Evolutionary conservation across 2,797 vertebrate genomes (phyloP).

Genomic region (Tragelaphus eurycerus): DNA sequence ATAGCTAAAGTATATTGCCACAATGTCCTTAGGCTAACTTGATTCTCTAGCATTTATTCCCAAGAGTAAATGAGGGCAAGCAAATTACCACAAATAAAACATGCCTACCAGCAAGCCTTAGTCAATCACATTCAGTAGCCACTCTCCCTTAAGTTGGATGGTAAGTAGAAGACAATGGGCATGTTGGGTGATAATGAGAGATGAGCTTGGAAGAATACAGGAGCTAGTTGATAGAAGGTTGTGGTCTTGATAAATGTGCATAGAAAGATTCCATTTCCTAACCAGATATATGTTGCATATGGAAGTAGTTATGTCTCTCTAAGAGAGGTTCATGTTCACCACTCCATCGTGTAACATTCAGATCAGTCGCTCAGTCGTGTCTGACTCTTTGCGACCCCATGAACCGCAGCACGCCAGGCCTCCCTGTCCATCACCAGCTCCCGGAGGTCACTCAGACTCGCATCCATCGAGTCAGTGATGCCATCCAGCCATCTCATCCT

Average conservation of each 20-base stretch:
- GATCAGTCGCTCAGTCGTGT: too few species aligned
- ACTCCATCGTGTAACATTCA: slow-evolving; percentile 10
- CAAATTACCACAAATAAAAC: not conserved
- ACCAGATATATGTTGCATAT: slow-evolving; percentile 63
- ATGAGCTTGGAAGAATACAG: slow-evolving; percentile 35
- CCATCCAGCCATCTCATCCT: too few species aligned
- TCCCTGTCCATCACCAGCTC: too few species aligned
- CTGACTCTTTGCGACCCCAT: too few species aligned
- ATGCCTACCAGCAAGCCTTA: not conserved
- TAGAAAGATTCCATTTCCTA: slow-evolving; percentile 47
- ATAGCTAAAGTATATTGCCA: not conserved
- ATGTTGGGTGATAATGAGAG: slow-evolving; percentile 27
- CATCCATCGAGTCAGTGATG: too few species aligned
- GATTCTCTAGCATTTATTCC: not conserved
- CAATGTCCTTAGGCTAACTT: not conserved
- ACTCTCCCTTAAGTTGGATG: not conserved
- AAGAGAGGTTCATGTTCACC: slow-evolving; percentile 46
- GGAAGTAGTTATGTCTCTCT: slow-evolving; percentile 60
- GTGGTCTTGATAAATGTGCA: slow-evolving; percentile 52
- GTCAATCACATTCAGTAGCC: not conserved
- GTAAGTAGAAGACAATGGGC: not conserved
- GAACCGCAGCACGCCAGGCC: too few species aligned
- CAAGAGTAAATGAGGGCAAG: not conserved
- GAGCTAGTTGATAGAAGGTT: slow-evolving; percentile 38
- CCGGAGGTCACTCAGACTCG: too few species aligned